Conservation (phyloP, 1,140 invertebrate species). For the Drosophila guanche region DNA sequence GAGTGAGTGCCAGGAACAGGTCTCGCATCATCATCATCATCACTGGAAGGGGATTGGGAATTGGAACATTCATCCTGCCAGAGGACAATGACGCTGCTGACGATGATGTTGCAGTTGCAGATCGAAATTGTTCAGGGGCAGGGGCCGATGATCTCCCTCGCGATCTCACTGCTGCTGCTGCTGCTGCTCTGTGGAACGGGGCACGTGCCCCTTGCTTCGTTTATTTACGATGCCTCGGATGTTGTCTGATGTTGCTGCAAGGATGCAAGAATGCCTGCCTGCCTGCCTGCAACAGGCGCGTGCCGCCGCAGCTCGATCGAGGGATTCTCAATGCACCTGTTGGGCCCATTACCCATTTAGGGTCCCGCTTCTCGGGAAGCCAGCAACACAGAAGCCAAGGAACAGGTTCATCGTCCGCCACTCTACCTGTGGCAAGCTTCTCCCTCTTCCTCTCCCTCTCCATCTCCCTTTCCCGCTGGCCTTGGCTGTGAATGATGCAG, state of each 20-base stretch:
- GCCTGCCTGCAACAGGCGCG: conserved; percentile 11
- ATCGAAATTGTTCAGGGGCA: conserved; percentile 4
- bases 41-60: neutral
- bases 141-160: conserved; percentile 2
- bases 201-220: conserved; percentile 36
- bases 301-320: neutral
- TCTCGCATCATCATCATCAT: conserved; percentile 23
- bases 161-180: neutral
- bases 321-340: conserved; percentile 27
- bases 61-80: conserved; percentile 12
- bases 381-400: neutral
- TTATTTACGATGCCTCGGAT: conserved; percentile 33
- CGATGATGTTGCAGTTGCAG: conserved; percentile 24
- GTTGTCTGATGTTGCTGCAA: conserved; percentile 17
- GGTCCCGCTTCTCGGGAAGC: neutral
- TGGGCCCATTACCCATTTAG: conserved; percentile 18
- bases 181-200: conserved; percentile 27
- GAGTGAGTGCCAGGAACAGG: conserved; percentile 26
- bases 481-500: no score
- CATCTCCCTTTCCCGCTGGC: no score
- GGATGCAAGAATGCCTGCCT: conserved; percentile 24
- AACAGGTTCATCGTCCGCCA: conserved; percentile 41
- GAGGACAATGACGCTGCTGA: conserved; percentile 41
- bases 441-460: no score
- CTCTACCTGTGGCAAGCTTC: neutral